Conservation (phyloP, 1,140 invertebrate species). For the Drosophila ambigua region DNA sequence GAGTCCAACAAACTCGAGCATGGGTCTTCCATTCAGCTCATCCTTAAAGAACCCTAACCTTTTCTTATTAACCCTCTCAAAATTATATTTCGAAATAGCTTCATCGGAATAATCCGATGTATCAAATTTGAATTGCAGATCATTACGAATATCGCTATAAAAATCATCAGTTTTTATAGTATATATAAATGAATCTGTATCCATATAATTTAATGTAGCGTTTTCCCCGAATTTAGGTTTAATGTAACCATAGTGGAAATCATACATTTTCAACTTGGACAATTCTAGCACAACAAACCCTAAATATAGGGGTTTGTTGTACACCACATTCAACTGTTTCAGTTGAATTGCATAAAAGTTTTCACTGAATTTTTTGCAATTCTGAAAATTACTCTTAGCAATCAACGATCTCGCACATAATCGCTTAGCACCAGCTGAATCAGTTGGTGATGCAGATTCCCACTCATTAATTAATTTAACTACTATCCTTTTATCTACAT, state of each 20-base stretch:
- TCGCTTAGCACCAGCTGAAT: too few species aligned
- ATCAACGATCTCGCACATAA: too few species aligned
- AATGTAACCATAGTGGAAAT: constrained; percentile 58
- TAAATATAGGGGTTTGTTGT: too few species aligned
- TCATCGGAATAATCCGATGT: constrained; percentile 63
- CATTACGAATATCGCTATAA: constrained; percentile 79
- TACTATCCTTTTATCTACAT: too few species aligned
- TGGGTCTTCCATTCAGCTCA: not conserved
- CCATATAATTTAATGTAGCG: constrained; percentile 74
- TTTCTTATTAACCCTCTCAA: not conserved
- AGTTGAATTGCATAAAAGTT: constrained; percentile 81
- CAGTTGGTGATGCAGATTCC: too few species aligned
- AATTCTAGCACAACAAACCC: too few species aligned
- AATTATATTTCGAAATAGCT: not conserved
- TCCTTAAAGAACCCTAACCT: not conserved
- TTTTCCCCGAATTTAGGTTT: constrained; percentile 63
- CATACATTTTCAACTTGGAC: too few species aligned
- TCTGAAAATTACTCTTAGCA: constrained; percentile 8
- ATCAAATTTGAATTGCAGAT: constrained; percentile 56
- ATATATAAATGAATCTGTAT: constrained; percentile 84
- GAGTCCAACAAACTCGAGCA: not conserved
- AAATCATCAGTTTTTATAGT: constrained; percentile 75
- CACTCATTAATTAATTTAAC: too few species aligned
- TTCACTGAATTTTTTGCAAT: constrained; percentile 67
- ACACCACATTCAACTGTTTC: constrained; percentile 72